Base-by-base conservation (phyloP, 2,888 invertebrate genomes). In the Trimorus sp. region DNA sequence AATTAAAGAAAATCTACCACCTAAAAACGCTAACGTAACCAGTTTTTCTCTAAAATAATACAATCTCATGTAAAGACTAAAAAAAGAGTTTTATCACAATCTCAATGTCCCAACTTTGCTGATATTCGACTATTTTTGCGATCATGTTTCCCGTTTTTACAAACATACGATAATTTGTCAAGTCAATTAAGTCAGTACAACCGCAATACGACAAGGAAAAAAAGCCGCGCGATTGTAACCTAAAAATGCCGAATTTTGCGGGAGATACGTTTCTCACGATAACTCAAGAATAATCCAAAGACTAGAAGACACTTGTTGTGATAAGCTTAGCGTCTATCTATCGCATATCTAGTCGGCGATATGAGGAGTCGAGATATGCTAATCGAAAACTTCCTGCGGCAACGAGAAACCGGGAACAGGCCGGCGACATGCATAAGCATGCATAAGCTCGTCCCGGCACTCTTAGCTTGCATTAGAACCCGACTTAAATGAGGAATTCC, bases 311-410 rank as follows among this genome's bases (percentile, higher is more conserved):
- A 62, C 73, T 66, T 80, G 75, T 75, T 51, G 70, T 79, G 83
- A 77, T 77, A 80, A 83, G 60, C 36, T 37, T n/a, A 26, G 51
- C 45, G 48, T 49, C 60, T 82, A 79, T 79, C 76, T 79, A 78
- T 77, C 70, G 79, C 70, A 59, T 77, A 83, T 79, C 73, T 73
- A 48, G 63, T 62, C 68, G 58, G 40, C 70, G 84, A 84, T 80
- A 78, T 79, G 82, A 85, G 77, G 68, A 65, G 82, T 66, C 82
- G 75, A 75, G 79, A 74, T 88, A 88, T 86, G 87, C 87, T 88
- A 88, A 89, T 89, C 85, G 86, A 84, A 86, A 86, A 84, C 86
- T 87, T 88, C 87, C 87, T 87, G 87, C 73, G 74, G 80, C 65
- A 70, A 75, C 79, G 59, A 69, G 68, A 79, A 82, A 71, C 70